phyloP scores from a whole-genome alignment of 2,888 invertebrate species.

The Cabera pusaria region DNA sequence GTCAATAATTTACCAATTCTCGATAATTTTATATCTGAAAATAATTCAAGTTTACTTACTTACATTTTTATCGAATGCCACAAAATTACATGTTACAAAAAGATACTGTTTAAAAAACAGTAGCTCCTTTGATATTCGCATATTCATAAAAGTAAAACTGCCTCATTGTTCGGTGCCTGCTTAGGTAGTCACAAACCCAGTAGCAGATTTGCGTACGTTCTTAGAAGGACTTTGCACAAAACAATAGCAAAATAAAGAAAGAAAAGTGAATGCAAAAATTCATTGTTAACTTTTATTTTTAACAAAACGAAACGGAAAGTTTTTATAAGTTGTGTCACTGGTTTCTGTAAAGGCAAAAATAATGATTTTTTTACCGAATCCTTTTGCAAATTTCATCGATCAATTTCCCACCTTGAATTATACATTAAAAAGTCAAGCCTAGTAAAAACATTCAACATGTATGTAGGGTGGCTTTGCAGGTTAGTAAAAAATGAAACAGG shows the following conservation, averaged over 20 bases:
- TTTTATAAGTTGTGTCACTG: constrained; percentile 20
- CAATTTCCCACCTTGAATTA: constrained; percentile 1
- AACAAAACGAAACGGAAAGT: constrained; percentile 44
- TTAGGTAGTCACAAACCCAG: constrained; percentile 34
- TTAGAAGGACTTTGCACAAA: constrained; percentile 67
- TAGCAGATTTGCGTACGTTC: constrained; percentile 56
- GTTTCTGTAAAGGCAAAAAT: neutral
- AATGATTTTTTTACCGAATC: neutral
- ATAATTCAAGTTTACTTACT: too few species aligned
- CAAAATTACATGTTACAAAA: neutral
- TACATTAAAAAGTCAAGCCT: too few species aligned
- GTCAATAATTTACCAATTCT: too few species aligned
- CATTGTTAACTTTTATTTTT: constrained; percentile 37
- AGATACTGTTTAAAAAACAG: neutral
- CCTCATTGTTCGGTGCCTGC: constrained; percentile 17
- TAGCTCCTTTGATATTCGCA: constrained; percentile 27
- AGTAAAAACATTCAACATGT: too few species aligned
- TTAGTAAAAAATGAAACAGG: constrained; percentile 62
- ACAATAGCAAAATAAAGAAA: constrained; percentile 42
- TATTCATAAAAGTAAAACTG: constrained; percentile 14
- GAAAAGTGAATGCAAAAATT: constrained; percentile 49
- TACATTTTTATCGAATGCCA: too few species aligned
- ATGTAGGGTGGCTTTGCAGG: constrained; percentile 47
- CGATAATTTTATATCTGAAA: too few species aligned
- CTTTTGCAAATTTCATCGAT: constrained; percentile 17